A percentile compares a stretch with the other conserved stretches of the same genome.
phyloP scores from a whole-genome alignment of 2,797 vertebrate species.

The Oophaga sylvatica region DNA sequence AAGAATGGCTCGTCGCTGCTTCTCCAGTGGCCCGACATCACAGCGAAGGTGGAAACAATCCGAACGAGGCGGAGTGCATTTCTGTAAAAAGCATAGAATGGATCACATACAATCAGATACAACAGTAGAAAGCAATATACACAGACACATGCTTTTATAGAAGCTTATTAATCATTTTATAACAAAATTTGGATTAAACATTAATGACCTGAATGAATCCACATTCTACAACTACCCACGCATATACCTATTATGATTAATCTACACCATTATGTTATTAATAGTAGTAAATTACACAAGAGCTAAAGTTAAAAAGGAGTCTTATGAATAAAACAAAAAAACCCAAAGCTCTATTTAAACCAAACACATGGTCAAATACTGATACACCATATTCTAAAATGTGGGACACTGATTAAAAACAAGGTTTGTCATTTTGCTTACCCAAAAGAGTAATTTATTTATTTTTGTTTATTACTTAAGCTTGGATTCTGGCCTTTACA shows the following conservation, averaged over 20 bases:
- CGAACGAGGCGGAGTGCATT: constrained; percentile 79
- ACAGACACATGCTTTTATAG: background rate
- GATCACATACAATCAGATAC: background rate
- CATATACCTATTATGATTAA: background rate
- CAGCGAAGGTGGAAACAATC: constrained; percentile 86
- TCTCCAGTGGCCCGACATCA: constrained; percentile 81
- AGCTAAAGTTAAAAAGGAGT: background rate
- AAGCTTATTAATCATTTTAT: background rate
- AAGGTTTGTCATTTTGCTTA: too few species aligned
- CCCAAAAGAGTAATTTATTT: too few species aligned
- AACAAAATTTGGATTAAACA: background rate
- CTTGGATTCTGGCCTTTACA: too few species aligned
- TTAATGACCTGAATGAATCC: background rate
- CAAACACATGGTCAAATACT: too few species aligned
- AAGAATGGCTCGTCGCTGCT: constrained; percentile 81
- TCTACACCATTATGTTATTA: too few species aligned
- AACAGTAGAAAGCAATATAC: background rate
- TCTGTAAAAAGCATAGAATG: constrained; percentile 69
- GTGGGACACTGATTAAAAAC: too few species aligned
- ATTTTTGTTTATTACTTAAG: too few species aligned
- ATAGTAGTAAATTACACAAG: background rate
- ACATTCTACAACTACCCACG: background rate
- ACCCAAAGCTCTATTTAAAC: too few species aligned
- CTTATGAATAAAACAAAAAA: background rate
- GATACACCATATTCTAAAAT: too few species aligned